Evolutionary conservation across 2,888 invertebrate genomes (phyloP), one percentile per base, ranked within the genome.

Genomic region (Sinopyrophorus schimmeli): DNA sequence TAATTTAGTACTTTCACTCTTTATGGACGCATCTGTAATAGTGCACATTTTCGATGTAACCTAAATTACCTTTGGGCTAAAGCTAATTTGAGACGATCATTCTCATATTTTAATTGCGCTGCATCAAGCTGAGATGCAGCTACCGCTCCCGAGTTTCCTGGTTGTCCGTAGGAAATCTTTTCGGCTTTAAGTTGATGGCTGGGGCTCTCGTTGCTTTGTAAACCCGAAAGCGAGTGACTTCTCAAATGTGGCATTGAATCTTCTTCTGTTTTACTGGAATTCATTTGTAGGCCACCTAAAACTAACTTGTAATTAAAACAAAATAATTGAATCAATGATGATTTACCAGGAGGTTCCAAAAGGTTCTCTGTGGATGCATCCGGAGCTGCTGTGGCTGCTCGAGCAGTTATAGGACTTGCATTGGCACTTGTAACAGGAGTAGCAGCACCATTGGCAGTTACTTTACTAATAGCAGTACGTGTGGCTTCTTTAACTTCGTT

Each of bases 401-500:
- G 76, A 27, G 84, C 80, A 42, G 84, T 86, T 54, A 92, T 86
- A 5, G 92, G 92, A 67, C 90, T 90, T 59, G 91, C 92, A 59
- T 91, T 92, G 51, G 92, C 91, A 65, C 89, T 89, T 27, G 89
- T 89, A 12, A 90, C 88, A 2, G 91, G 91, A 17, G 91, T 91
- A 28, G 86, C 88, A 1, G 85, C 87, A 11, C 77, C 82, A 67
- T 82, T 82, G 16, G 79, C 76, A 15, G 80, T 76, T 9, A 80
- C 79, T 68, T 84, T 86, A 46, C 80, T 78, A 58, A 81, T 81
- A 43, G 86, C 83, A 67, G 80, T 78, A 65, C 88, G 86, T 7
- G 95, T 95, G 24, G 95, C 90, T 73, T 96, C 96, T 72, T 96
- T 96, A 15, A 97, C 94, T 74, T 97, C 96, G 78, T 95, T 93